Evolutionary conservation across 2,113 vertebrate genomes (phyloP).

Genomic region (Andinoacara biseriatus): DNA sequence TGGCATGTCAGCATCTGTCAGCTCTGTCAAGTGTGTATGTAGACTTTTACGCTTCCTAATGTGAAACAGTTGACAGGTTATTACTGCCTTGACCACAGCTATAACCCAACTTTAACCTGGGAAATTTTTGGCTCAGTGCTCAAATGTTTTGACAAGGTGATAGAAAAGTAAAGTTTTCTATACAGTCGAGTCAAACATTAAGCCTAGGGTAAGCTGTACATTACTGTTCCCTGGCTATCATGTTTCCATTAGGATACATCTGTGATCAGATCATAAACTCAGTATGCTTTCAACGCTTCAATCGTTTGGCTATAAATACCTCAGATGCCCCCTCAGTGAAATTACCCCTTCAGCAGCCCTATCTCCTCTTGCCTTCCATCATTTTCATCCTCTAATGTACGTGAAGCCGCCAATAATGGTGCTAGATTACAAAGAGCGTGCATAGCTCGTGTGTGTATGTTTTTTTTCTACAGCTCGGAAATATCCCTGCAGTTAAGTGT

Average conservation of each 20-base stretch:
- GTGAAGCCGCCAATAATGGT: constrained; percentile 78
- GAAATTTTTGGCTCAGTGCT: constrained; percentile 49
- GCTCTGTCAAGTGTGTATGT: constrained; percentile 73
- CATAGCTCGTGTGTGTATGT: constrained; percentile 31
- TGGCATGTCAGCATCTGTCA: constrained; percentile 76
- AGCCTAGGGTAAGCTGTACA: constrained; percentile 10
- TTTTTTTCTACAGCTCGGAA: constrained; percentile 67
- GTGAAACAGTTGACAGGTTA: constrained; percentile 75
- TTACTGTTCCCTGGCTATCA: constrained; percentile 35
- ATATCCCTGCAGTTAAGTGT: constrained; percentile 73
- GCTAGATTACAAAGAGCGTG: constrained; percentile 72
- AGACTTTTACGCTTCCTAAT: constrained; percentile 72
- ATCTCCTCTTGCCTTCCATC: constrained; percentile 58
- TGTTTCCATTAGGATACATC: constrained; percentile 53
- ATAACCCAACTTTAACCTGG: constrained; percentile 71
- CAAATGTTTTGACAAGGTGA: constrained; percentile 60
- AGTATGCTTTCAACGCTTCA: constrained; percentile 59
- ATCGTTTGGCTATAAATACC: constrained; percentile 74
- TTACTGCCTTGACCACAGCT: constrained; percentile 73
- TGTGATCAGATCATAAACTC: constrained; percentile 63
- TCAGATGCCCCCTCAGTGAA: constrained; percentile 60
- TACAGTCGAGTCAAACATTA: constrained; percentile 22
- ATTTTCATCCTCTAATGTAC: constrained; percentile 76
- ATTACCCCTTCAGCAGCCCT: constrained; percentile 62
- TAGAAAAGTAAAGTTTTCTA: constrained; percentile 53